Base-by-base conservation (phyloP, 2,888 invertebrate species). In the Andrena haemorrhoa region DNA sequence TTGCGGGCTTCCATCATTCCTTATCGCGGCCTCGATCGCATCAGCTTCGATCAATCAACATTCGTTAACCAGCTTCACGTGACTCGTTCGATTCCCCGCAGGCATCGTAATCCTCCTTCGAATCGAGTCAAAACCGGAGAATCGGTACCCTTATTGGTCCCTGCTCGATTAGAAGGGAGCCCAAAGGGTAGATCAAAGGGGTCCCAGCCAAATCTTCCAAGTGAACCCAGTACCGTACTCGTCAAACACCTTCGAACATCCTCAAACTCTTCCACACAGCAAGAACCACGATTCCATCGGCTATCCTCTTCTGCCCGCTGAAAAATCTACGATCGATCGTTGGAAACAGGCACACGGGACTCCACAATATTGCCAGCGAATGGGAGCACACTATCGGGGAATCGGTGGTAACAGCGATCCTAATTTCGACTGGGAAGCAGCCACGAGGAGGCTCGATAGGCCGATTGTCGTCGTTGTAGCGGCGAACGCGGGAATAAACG, bases 401-500 rank as follows among this genome's bases (percentile, higher is more conserved):
- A 56, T 23, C 56, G n/a, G 29, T 0, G 35, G 12, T 49, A 53
- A 35, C 61, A n/a, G 47, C 51, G 61, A 65, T 31, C 72, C 56
- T 72, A 33, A 51, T 76, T 76, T 49, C 63, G 20, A 56, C 41
- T 3, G 65, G 68, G 49, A 41, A 33, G 35, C 41, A 29, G 60
- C 51, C n/a, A 64, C 47, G n/a, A 61, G 51, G 66, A 20, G 70
- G 65, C 53, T 23, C 49, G 73, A 82, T 75, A 71, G 78, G 71
- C 72, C 77, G 68, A 82, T 83, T 78, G 83, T 65, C 71, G 74
- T 68, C 47, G 77, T 75, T 77, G 77, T 41, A 82, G 35, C 76
- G 47, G 72, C 70, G 82, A 47, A 60, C 53, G 76, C 70, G 75
- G 75, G 83, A 86, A 83, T 81, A 86, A 86, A 86, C 86, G 80